A percentile compares a stretch with the other conserved stretches of the same genome.
These are phyloP conservation scores for Arnoldichthys spilopterus DNA, from an alignment of 2,797 vertebrate species.

Conservation along the genomic window DNA sequence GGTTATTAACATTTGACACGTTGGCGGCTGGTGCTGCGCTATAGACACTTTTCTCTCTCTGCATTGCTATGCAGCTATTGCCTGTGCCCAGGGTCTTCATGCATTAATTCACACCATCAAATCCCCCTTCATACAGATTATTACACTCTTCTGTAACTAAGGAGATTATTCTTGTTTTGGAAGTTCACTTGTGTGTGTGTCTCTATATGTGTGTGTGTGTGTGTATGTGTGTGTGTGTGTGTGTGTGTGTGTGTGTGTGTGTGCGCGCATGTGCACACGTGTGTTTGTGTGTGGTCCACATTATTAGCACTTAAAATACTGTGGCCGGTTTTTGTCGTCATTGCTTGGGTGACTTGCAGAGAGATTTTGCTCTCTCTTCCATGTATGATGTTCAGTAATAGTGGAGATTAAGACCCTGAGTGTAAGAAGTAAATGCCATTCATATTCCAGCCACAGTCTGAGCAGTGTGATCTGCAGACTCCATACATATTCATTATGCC, in stretches of 20 bases:
- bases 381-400: background rate
- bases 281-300: background rate
- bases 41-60: constrained; percentile 33
- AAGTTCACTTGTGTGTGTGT: constrained; percentile 19
- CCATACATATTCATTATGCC: constrained; percentile 2
- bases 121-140: constrained; percentile 62
- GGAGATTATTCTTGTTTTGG: constrained; percentile 54
- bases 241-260: background rate
- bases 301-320: constrained; percentile 10
- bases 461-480: background rate
- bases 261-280: too few species aligned
- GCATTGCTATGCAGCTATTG: constrained; percentile 56
- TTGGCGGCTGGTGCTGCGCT: constrained; percentile 28
- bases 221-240: background rate
- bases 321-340: constrained; percentile 2
- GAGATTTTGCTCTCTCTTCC: background rate
- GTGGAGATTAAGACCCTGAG: constrained; percentile 12
- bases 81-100: constrained; percentile 54
- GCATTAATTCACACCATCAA: constrained; percentile 60
- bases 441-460: constrained; percentile 4
- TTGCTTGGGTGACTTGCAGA: background rate
- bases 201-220: background rate
- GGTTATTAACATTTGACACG: constrained; percentile 64
- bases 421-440: background rate
- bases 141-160: constrained; percentile 57